A percentile compares a stretch with the other conserved stretches of the same genome.
phyloP scores from a whole-genome alignment of 92 coral and sea anemone genomes.

The Micromussa lordhowensis region DNA sequence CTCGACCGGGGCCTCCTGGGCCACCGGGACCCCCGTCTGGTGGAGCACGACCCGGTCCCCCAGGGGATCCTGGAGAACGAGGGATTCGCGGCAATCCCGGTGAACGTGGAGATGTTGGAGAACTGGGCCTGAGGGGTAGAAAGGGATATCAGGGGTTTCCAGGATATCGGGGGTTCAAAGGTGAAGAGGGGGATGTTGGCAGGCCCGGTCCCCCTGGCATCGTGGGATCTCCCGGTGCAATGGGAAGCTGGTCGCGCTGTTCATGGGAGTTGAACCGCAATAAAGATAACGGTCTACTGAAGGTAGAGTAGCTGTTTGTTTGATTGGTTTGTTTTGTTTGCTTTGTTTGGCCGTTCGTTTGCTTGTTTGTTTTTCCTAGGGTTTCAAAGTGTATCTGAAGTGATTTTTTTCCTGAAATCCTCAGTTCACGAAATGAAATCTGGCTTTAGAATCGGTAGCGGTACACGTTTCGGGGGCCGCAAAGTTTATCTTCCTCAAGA shows the following conservation, averaged over 20 bases:
- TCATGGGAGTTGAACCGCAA: conserved; percentile 63
- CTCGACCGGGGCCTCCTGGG: conserved; percentile 11
- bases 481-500: neutral
- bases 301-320: conserved; percentile 30
- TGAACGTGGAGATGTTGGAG: conserved; percentile 61
- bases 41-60: conserved; percentile 23
- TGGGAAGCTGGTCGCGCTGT: conserved; percentile 63
- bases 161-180: conserved; percentile 51
- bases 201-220: conserved; percentile 48
- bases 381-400: neutral
- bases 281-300: conserved; percentile 67
- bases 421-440: neutral
- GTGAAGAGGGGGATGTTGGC: conserved; percentile 58
- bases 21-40: conserved; percentile 30
- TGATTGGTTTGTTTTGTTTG: neutral
- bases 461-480: neutral
- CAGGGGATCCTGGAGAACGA: conserved; percentile 41
- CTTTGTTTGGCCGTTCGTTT: neutral
- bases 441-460: neutral
- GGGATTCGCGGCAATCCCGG: conserved; percentile 39
- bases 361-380: neutral
- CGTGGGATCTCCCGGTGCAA: conserved; percentile 54
- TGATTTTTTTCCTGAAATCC: neutral
- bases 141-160: conserved; percentile 67
- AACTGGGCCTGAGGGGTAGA: conserved; percentile 33